Percentiles rank a stretch among this genome's conserved stretches.
These are phyloP conservation scores for Intellagama lesueurii DNA, from an alignment of 2,797 vertebrate genomes.

Conservation along the genomic window DNA sequence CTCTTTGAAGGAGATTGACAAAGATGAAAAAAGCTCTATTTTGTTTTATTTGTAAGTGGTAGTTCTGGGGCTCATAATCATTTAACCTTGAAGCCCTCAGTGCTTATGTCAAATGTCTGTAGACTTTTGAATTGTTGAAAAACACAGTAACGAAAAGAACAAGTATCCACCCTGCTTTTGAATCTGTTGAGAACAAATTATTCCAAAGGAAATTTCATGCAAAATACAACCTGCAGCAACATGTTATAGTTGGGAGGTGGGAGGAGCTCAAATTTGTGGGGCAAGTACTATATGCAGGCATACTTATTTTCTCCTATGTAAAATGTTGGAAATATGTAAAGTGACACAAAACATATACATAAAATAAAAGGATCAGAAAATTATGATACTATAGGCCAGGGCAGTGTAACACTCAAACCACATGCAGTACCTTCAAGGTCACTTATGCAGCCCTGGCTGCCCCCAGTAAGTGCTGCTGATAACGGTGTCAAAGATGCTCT, in stretches of 20 bases:
- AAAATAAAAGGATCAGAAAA: background rate
- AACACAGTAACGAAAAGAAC: background rate
- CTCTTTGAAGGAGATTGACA: background rate
- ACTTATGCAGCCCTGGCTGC: background rate
- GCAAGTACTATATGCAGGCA: background rate
- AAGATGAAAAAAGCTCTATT: background rate
- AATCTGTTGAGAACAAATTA: background rate
- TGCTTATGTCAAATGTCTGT: background rate
- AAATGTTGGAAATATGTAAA: background rate
- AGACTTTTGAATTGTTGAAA: background rate
- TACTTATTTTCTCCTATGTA: background rate
- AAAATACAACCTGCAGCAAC: background rate
- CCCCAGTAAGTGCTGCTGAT: background rate
- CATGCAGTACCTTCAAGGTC: background rate
- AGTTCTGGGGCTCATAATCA: background rate
- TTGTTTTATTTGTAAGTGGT: background rate
- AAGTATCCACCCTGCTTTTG: background rate
- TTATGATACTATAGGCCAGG: background rate
- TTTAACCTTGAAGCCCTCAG: background rate
- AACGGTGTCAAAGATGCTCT: background rate
- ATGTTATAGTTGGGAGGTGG: background rate
- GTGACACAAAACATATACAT: background rate
- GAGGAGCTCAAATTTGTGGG: background rate
- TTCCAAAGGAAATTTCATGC: background rate
- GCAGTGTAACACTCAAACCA: background rate